Conservation (phyloP, 2,797 vertebrate species). For the Brotula barbata region DNA sequence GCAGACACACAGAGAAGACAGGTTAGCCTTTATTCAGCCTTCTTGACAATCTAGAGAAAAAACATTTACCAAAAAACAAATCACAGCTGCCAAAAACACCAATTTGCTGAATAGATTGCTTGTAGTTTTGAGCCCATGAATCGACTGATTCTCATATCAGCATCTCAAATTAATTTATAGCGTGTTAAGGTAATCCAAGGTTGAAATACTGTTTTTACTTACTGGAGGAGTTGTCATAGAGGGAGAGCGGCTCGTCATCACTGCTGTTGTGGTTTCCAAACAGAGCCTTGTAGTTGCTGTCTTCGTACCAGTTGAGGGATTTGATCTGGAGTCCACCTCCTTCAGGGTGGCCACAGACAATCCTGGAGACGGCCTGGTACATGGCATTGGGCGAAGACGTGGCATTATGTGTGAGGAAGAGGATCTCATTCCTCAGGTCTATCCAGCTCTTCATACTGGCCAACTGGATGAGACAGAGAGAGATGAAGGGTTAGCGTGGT, state of each 20-base stretch:
- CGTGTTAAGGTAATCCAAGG: too few species aligned
- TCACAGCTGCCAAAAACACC: too few species aligned
- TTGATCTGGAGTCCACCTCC: conserved; percentile 95
- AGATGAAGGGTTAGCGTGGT: background rate
- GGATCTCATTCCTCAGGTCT: conserved; percentile 91
- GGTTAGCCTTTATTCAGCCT: too few species aligned
- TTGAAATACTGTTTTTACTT: conserved; percentile 65
- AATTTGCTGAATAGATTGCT: too few species aligned
- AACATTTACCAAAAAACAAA: too few species aligned
- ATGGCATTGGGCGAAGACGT: conserved; percentile 86
- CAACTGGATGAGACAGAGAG: conserved; percentile 75
- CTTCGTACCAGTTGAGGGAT: conserved; percentile 97
- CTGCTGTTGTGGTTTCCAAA: conserved; percentile 89
- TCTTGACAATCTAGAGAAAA: too few species aligned
- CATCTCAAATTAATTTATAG: too few species aligned
- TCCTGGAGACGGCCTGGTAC: conserved; percentile 92
- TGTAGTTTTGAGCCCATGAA: too few species aligned
- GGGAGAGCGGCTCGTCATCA: conserved; percentile 77
- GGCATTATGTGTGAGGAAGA: conserved; percentile 86
- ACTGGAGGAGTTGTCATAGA: conserved; percentile 96
- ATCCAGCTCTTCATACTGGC: conserved; percentile 91
- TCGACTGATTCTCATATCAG: too few species aligned
- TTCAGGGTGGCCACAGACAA: conserved; percentile 93
- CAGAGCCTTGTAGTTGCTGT: conserved; percentile 95
- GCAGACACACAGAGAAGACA: conserved; percentile 6